Conservation (phyloP, 1,140 invertebrate genomes). For the Trichonephila inaurata region DNA sequence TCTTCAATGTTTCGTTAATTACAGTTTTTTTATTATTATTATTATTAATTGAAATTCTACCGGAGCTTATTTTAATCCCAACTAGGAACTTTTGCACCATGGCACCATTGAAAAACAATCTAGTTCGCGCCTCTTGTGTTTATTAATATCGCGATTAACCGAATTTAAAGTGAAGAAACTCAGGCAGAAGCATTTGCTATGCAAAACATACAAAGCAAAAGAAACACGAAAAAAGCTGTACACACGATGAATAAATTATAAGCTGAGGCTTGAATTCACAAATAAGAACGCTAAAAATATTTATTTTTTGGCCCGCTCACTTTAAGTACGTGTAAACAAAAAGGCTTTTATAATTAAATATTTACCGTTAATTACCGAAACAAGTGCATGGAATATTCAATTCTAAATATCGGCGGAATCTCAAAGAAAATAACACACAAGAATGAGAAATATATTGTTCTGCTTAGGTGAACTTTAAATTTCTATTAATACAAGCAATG, state of each 20-base stretch:
- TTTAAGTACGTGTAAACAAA: constrained; percentile 49
- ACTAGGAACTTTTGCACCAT: not conserved
- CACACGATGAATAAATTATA: constrained; percentile 72
- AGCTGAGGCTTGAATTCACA: not conserved
- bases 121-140: not conserved
- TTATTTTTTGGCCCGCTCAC: not conserved
- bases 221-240: not conserved
- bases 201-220: not conserved
- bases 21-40: not conserved
- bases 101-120: not conserved
- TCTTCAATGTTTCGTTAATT: not conserved
- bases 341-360: constrained; percentile 67
- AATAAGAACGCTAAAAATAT: not conserved
- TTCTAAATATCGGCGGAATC: constrained; percentile 12
- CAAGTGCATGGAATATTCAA: constrained; percentile 63
- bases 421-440: not conserved
- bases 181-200: not conserved
- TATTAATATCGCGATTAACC: not conserved
- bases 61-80: not conserved
- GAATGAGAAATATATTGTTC: not conserved
- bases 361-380: constrained; percentile 73
- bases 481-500: not conserved
- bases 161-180: not conserved
- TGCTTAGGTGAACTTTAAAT: not conserved
- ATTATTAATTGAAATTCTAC: not conserved